Conservation (phyloP, 2,888 invertebrate species). For the Lasioglossum malachurum region DNA sequence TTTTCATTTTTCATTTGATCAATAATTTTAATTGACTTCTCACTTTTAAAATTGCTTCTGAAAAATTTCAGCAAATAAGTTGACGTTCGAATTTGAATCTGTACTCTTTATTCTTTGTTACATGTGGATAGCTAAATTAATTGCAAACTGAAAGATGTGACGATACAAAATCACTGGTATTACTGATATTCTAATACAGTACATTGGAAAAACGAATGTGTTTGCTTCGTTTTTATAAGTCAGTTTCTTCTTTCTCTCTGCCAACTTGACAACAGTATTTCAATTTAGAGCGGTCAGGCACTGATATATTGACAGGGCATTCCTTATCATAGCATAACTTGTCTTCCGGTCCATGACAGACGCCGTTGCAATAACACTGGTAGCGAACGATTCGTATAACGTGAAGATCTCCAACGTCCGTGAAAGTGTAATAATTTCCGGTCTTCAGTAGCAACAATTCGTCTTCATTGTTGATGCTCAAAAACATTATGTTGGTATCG, state of each 20-base stretch:
- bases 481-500: conserved; percentile 71
- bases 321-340: conserved; percentile 54
- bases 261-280: conserved; percentile 62
- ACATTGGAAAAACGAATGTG: background rate
- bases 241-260: conserved; percentile 41
- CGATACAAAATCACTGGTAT: background rate
- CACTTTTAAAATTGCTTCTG: too few relatives aligned
- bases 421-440: conserved; percentile 68
- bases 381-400: conserved; percentile 72
- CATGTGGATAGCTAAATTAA: background rate
- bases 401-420: conserved; percentile 76
- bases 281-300: conserved; percentile 13
- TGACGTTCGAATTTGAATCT: background rate
- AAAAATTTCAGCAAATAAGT: too few relatives aligned
- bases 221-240: background rate
- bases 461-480: conserved; percentile 72
- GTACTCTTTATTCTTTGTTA: background rate
- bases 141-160: background rate
- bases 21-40: too few relatives aligned
- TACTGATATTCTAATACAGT: too few relatives aligned
- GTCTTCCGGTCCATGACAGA: conserved; percentile 59
- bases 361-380: conserved; percentile 71
- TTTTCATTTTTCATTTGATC: too few relatives aligned
- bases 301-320: conserved; percentile 50
- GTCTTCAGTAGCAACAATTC: conserved; percentile 71